Conservation (phyloP, 2,113 vertebrate species). For the Notiomystis cincta region DNA sequence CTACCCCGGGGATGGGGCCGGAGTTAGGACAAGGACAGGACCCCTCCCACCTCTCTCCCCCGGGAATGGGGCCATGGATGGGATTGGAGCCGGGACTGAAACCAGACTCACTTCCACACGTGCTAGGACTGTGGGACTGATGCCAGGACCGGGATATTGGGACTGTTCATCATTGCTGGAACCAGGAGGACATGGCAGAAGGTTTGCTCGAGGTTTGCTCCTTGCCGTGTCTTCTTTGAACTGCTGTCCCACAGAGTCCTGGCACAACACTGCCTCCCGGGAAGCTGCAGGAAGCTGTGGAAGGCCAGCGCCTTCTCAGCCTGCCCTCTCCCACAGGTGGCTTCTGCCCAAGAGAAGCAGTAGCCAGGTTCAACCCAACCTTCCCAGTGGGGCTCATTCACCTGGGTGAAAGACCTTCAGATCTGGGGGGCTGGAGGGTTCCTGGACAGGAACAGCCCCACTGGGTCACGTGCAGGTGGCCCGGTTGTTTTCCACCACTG, state of each 20-base stretch:
- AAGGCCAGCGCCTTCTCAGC: fast-evolving
- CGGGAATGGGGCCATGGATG: not conserved
- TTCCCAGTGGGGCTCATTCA: not conserved
- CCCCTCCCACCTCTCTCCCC: not conserved
- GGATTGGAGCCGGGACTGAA: not conserved
- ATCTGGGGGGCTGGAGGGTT: fast-evolving
- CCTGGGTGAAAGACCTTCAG: not conserved
- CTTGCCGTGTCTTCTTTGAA: fast-evolving
- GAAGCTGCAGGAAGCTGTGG: not conserved
- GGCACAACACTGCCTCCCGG: fast-evolving
- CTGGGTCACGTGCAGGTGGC: fast-evolving
- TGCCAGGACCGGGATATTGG: not conserved
- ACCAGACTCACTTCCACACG: fast-evolving
- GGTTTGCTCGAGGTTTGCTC: not conserved
- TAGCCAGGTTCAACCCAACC: not conserved
- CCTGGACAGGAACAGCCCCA: not conserved
- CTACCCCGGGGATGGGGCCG: not conserved
- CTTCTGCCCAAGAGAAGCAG: not conserved
- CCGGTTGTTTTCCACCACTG: fast-evolving
- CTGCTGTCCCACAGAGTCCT: not conserved
- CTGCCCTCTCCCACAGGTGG: not conserved
- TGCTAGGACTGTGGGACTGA: fast-evolving
- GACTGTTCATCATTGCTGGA: not conserved
- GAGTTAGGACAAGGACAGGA: not conserved
- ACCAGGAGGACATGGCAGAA: not conserved